phyloP scores from a whole-genome alignment of 2,888 invertebrate species.

The Troilus luridus region DNA sequence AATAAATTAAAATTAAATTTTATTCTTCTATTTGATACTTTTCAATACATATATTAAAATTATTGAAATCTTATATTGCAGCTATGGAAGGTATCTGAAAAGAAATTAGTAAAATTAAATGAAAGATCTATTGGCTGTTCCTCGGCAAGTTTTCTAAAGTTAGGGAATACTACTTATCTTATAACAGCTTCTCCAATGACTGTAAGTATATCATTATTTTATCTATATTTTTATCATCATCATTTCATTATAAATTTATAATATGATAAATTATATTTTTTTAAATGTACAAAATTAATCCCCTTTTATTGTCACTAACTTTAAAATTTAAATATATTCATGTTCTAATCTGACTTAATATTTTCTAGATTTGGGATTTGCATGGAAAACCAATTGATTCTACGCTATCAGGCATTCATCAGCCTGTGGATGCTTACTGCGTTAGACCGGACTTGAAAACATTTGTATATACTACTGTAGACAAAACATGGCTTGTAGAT shows the following conservation, averaged over 20 bases:
- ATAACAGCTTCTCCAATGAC: conserved; percentile 4
- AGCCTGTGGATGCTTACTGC: conserved; percentile 3
- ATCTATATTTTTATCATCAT: background rate
- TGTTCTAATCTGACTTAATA: background rate
- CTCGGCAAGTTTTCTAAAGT: background rate
- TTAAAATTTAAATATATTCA: too few species aligned
- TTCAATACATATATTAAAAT: background rate
- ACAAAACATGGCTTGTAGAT: conserved; percentile 32
- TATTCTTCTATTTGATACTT: too few species aligned
- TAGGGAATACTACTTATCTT: background rate
- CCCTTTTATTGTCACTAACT: too few species aligned
- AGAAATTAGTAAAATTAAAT: conserved; percentile 15
- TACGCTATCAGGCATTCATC: background rate
- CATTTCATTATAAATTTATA: too few species aligned
- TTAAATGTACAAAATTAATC: background rate
- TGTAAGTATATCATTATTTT: background rate
- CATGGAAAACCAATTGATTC: background rate
- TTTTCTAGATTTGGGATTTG: conserved; percentile 37
- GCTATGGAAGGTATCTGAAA: conserved; percentile 4
- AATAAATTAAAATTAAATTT: too few species aligned
- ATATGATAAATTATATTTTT: too few species aligned
- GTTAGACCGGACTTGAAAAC: background rate
- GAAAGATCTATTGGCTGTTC: conserved; percentile 35
- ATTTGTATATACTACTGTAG: background rate
- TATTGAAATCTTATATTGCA: background rate